Evolutionary conservation across 2,888 invertebrate species (phyloP), one percentile per base, ranked within the genome.

Genomic region (Dynastes tityus): DNA sequence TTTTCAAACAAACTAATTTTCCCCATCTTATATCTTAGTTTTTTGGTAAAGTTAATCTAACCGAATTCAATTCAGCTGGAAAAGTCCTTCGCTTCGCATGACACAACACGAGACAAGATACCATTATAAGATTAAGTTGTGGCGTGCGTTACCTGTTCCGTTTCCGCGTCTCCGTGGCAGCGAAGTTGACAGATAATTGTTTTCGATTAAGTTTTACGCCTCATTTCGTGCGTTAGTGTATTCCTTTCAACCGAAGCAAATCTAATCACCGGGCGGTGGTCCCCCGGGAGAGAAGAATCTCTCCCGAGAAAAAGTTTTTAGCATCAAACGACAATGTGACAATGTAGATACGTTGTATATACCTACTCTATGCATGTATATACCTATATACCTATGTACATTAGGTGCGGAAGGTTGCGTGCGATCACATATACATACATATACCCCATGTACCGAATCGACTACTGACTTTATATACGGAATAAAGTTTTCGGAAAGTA

Each of bases 401-500:
- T 68, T 68, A 51, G 13, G 37, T 8, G 32, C 5, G n/a, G 37
- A 16, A 55, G 55, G 16, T 32, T 55, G 71, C 55, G 71, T 71
- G 71, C 55, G 53, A 22, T 22, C 22, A 22, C 22, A 22, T 22
- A 22, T 22, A 22, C 22, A 22, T 22, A 22, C 22, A 22, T 22
- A 32, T n/a, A 16, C 11, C 8, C 6, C 40, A 65, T 65, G 40
- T 16, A 40, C n/a, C 37, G 16, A 16, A 37, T 11, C 55, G 29
- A n/a, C 13, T 45, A 0, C 32, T 32, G 37, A 29, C 53, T 9
- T 55, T 22, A 22, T 53, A 45, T 45, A 55, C 6, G 22, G 73
- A 27, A 40, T 74, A n/a, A 76, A 76, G 32, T 76, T 77, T 77
- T 71, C 77, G 63, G 71, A 77, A 77, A 77, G 71, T 77, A 77